These are phyloP conservation scores for Chymomyza procnemis DNA, from an alignment of 2,888 invertebrate species.

Conservation along the genomic window DNA sequence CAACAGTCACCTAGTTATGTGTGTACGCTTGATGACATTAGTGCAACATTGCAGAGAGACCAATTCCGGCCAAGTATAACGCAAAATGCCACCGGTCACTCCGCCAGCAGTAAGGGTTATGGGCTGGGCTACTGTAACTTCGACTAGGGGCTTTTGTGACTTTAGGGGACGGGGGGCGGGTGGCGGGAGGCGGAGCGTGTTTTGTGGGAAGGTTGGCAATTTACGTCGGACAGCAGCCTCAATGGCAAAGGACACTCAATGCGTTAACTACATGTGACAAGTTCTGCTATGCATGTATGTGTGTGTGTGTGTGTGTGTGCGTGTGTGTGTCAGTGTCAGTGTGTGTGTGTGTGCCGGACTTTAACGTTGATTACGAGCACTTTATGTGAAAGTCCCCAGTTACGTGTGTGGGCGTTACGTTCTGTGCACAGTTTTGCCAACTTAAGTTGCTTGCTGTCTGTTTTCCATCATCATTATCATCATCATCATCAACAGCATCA, in stretches of 20 bases:
- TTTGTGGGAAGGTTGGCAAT: constrained; percentile 26
- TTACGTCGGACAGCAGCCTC: constrained; percentile 25
- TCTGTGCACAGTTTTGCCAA: constrained; percentile 1
- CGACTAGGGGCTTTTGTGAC: no score
- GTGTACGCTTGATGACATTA: constrained; percentile 65
- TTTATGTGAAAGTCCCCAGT: constrained; percentile 54
- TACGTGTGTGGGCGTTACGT: constrained; percentile 61
- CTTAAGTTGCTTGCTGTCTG: constrained; percentile 15
- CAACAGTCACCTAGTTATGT: constrained; percentile 61
- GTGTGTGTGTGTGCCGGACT: constrained; percentile 49
- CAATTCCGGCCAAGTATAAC: constrained; percentile 28
- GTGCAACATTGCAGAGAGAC: constrained; percentile 68
- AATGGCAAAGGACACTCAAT: constrained; percentile 48
- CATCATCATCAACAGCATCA: neutral
- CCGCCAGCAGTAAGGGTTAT: neutral
- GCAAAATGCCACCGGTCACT: constrained; percentile 29
- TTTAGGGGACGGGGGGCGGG: no score
- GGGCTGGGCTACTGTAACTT: no score
- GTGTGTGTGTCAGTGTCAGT: constrained; percentile 27
- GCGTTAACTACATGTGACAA: constrained; percentile 50
- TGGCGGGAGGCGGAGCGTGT: constrained; percentile 5
- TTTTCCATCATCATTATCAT: neutral
- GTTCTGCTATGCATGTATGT: constrained; percentile 1
- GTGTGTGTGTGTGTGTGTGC: constrained; percentile 10
- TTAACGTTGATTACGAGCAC: constrained; percentile 71